phyloP scores from a whole-genome alignment of 1,140 invertebrate genomes.

The Chymomyza costata region DNA sequence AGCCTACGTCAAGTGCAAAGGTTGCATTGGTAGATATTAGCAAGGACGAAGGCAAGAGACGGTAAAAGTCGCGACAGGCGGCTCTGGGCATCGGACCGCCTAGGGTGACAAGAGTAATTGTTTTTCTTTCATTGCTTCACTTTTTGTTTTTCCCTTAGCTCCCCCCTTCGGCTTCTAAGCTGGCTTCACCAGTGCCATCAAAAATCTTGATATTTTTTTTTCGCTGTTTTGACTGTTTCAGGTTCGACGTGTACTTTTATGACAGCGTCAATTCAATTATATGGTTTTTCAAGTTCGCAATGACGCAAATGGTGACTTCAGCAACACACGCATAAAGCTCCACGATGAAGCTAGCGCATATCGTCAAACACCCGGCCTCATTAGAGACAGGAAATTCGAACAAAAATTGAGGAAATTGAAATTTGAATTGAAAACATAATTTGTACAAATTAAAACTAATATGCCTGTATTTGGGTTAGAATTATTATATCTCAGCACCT shows the following conservation, averaged over 20 bases:
- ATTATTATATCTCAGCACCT: too few relatives aligned
- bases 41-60: too few relatives aligned
- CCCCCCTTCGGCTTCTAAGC: not conserved
- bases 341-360: constrained; percentile 33
- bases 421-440: constrained; percentile 58
- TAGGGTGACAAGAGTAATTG: constrained; percentile 56
- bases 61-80: constrained; percentile 31
- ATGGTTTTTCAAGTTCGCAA: constrained; percentile 44
- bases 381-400: constrained; percentile 47
- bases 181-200: constrained; percentile 20
- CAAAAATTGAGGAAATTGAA: constrained; percentile 60
- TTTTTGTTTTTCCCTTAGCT: constrained; percentile 24
- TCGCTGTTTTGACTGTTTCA: too few relatives aligned
- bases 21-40: too few relatives aligned
- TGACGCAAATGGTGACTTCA: constrained; percentile 16
- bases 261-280: constrained; percentile 69
- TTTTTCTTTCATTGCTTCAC: constrained; percentile 49
- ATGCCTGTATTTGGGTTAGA: too few relatives aligned
- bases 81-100: constrained; percentile 44
- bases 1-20: constrained; percentile 63
- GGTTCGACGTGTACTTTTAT: constrained; percentile 25
- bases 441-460: constrained; percentile 36
- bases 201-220: too few relatives aligned
- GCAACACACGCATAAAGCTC: constrained; percentile 38
- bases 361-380: constrained; percentile 9